Conservation (phyloP, 2,888 invertebrate species). For the Trachelus troglodyta region DNA sequence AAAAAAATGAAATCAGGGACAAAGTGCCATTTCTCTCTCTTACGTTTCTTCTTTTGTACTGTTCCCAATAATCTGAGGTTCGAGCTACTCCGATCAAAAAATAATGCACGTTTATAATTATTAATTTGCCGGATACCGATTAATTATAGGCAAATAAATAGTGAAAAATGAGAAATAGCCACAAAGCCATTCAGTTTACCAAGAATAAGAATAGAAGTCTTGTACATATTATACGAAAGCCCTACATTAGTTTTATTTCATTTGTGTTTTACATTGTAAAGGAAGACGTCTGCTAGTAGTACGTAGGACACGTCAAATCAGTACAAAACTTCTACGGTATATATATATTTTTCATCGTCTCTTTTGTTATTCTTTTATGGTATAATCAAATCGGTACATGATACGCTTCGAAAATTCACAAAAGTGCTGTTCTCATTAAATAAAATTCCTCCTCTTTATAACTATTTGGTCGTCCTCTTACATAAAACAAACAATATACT, state of each 20-base stretch:
- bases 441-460: slow-evolving; percentile 39
- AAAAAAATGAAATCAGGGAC: slow-evolving; percentile 49
- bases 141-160: not conserved
- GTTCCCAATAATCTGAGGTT: slow-evolving; percentile 49
- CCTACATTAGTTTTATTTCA: slow-evolving; percentile 36
- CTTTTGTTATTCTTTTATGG: not conserved
- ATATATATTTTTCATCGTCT: not conserved
- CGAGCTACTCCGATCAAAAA: slow-evolving; percentile 3
- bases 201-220: slow-evolving; percentile 36
- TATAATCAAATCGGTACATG: not conserved
- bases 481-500: slow-evolving; percentile 34
- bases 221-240: slow-evolving; percentile 50
- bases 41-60: slow-evolving; percentile 57
- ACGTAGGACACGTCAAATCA: slow-evolving; percentile 43
- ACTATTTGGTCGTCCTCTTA: slow-evolving; percentile 48
- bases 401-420: not conserved
- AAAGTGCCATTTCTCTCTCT: slow-evolving; percentile 47
- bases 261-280: slow-evolving; percentile 33
- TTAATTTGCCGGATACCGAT: not conserved
- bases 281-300: slow-evolving; percentile 52
- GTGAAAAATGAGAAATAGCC: not conserved
- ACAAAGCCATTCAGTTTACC: slow-evolving; percentile 1
- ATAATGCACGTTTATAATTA: not conserved
- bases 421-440: slow-evolving; percentile 21
- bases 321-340: slow-evolving; percentile 46